Percentiles rank a stretch among this genome's conserved stretches.
phyloP scores from a whole-genome alignment of 2,888 invertebrate species.

The Tetramorium bicarinatum region DNA sequence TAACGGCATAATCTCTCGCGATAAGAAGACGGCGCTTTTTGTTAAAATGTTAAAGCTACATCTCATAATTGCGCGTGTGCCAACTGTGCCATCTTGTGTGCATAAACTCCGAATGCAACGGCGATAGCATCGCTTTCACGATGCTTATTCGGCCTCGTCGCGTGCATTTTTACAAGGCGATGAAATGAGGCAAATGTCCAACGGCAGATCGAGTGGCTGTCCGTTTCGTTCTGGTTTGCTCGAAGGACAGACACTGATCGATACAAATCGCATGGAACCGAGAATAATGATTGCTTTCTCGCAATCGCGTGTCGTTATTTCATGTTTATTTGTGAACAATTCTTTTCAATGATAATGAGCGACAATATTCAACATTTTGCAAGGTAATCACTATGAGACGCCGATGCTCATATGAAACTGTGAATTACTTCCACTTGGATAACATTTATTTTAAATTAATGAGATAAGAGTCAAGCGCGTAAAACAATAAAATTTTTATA shows the following conservation, averaged over 20 bases:
- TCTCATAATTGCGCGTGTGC: slow-evolving; percentile 17
- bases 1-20: slow-evolving; percentile 15
- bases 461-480: not conserved
- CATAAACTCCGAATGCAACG: not conserved
- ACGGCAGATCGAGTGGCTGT: slow-evolving; percentile 8
- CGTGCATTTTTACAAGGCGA: slow-evolving; percentile 23
- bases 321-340: slow-evolving; percentile 16
- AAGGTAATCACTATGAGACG: slow-evolving; percentile 52
- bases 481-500: not conserved
- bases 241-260: slow-evolving; percentile 39
- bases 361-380: slow-evolving; percentile 61
- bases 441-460: not conserved
- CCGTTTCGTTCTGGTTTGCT: slow-evolving; percentile 14
- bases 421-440: not conserved
- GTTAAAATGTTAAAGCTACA: not conserved
- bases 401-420: slow-evolving; percentile 13
- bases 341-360: slow-evolving; percentile 34
- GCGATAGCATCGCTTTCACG: slow-evolving; percentile 8
- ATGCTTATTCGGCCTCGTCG: slow-evolving; percentile 18
- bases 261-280: slow-evolving; percentile 29
- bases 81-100: not conserved
- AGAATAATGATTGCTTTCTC: slow-evolving; percentile 65
- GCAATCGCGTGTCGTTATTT: slow-evolving; percentile 58
- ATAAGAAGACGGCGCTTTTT: not conserved
- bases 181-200: slow-evolving; percentile 3